A percentile compares a stretch with the other conserved stretches of the same genome.
phyloP scores from a whole-genome alignment of 2,113 vertebrate species.

The Hippocampus guttulatus region DNA sequence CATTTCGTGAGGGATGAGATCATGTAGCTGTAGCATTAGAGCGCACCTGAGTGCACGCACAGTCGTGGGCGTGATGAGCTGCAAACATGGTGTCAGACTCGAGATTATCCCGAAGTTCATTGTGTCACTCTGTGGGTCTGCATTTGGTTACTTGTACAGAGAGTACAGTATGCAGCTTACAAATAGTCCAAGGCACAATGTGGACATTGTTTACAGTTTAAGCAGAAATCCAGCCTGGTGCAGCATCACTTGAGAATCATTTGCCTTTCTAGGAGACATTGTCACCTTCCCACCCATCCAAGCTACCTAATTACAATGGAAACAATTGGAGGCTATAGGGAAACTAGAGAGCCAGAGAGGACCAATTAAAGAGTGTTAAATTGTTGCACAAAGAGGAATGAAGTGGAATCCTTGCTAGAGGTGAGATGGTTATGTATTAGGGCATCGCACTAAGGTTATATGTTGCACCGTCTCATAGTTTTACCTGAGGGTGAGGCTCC shows the following conservation, averaged over 20 bases:
- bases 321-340: conserved; percentile 39
- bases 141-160: background rate
- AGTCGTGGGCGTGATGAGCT: conserved; percentile 12
- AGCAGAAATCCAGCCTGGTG: conserved; percentile 34
- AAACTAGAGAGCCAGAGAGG: conserved; percentile 4
- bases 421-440: conserved; percentile 25
- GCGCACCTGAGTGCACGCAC: conserved; percentile 61
- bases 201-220: conserved; percentile 36
- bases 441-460: conserved; percentile 15
- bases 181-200: background rate
- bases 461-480: background rate
- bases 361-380: conserved; percentile 12
- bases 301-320: conserved; percentile 54
- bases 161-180: background rate
- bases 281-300: conserved; percentile 50
- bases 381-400: conserved; percentile 17
- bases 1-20: conserved; percentile 56
- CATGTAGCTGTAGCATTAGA: conserved; percentile 53
- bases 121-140: conserved; percentile 19
- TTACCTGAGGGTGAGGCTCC: conserved; percentile 12
- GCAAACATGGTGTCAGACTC: conserved; percentile 6
- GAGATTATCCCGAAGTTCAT: conserved; percentile 35
- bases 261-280: conserved; percentile 42
- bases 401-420: conserved; percentile 19
- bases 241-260: conserved; percentile 39